phyloP scores from a whole-genome alignment of 2,888 invertebrate species.

The Colletes collaris region DNA sequence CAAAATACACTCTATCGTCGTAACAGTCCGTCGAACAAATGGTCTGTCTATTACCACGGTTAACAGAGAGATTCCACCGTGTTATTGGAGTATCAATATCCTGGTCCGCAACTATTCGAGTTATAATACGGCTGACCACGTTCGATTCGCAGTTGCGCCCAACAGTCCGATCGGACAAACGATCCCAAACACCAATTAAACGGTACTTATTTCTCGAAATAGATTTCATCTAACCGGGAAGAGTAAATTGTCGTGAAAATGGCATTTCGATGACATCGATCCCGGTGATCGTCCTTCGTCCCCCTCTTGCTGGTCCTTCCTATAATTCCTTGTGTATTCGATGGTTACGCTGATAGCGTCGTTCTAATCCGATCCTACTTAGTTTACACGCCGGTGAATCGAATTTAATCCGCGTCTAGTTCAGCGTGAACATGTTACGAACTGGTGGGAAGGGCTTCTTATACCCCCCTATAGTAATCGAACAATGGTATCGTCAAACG shows the following conservation, averaged over 20 bases:
- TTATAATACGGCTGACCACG: background rate
- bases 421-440: constrained; percentile 34
- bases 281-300: background rate
- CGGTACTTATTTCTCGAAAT: background rate
- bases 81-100: background rate
- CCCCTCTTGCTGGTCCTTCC: constrained; percentile 8
- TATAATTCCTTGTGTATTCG: constrained; percentile 53
- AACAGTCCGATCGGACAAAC: background rate
- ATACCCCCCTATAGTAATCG: constrained; percentile 16
- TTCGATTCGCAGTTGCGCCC: too few relatives aligned
- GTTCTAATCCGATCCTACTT: constrained; percentile 64
- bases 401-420: constrained; percentile 63
- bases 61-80: background rate
- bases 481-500: constrained; percentile 11
- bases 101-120: background rate
- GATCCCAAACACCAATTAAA: constrained; percentile 19
- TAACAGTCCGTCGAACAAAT: too few relatives aligned
- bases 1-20: too few relatives aligned
- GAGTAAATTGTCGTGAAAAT: constrained; percentile 44
- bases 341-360: constrained; percentile 51
- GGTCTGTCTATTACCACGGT: too few relatives aligned
- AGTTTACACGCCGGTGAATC: constrained; percentile 64
- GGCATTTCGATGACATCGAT: constrained; percentile 39
- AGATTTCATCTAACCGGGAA: background rate
- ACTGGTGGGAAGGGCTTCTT: constrained; percentile 3